A percentile compares a stretch with the other conserved stretches of the same genome.
Evolutionary conservation across 2,888 invertebrate species (phyloP).

Genomic region (Bedellia somnulentella): DNA sequence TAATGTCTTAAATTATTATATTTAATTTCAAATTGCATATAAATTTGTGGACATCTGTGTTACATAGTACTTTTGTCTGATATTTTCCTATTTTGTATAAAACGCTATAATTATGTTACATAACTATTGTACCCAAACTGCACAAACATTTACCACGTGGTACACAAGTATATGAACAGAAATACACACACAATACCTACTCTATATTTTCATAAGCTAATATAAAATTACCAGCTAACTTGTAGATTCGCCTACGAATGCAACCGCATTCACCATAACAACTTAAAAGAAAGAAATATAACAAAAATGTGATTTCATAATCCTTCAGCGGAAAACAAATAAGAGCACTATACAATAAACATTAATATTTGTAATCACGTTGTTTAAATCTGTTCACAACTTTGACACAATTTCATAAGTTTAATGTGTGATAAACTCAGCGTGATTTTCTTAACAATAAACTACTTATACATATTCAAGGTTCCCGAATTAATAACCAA

Average conservation of each 20-base stretch:
- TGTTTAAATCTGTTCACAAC: too few relatives aligned
- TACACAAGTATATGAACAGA: conserved; percentile 45
- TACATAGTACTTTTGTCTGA: conserved; percentile 55
- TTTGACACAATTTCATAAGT: too few relatives aligned
- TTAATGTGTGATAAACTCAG: too few relatives aligned
- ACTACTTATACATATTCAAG: too few relatives aligned
- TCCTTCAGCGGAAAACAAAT: too few relatives aligned
- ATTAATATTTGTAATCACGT: too few relatives aligned
- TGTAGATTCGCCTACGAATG: conserved; percentile 21
- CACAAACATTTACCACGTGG: conserved; percentile 25
- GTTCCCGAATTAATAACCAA: too few relatives aligned
- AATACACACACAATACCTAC: conserved; percentile 57
- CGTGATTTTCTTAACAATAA: too few relatives aligned
- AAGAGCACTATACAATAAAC: too few relatives aligned
- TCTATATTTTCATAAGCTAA: conserved; percentile 38
- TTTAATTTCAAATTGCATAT: conserved; percentile 54
- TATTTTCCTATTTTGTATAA: conserved; percentile 45
- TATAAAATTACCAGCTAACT: conserved; percentile 43
- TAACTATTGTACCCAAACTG: conserved; percentile 42
- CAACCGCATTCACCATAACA: conserved; percentile 37
- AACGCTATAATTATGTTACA: conserved; percentile 49
- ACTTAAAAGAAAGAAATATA: too few relatives aligned
- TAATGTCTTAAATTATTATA: conserved; percentile 50
- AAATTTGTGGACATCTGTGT: conserved; percentile 57
- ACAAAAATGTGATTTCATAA: too few relatives aligned